Evolutionary conservation across 2,888 invertebrate genomes (phyloP), one percentile per base, ranked within the genome.

Genomic region (Torymus auratus): DNA sequence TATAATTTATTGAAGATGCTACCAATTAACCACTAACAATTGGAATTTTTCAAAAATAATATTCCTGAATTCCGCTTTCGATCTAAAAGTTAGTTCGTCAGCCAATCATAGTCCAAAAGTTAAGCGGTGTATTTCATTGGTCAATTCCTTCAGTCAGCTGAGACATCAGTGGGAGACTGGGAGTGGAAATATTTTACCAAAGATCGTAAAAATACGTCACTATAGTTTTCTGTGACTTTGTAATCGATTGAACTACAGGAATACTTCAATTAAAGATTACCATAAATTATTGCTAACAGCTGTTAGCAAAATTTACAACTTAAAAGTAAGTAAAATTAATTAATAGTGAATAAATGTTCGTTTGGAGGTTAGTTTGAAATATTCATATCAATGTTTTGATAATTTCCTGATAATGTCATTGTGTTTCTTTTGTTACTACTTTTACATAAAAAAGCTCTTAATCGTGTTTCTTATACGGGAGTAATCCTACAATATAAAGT

Each of bases 191-290:
- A 60, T 58, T 72, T 55, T 41, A 41, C 72, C 28, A 20, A 17
- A 15, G 68, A 61, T 61, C 60, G 13, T 69, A 58, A 67, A 69
- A 69, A 69, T 76, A 76, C 76, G 69, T 76, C 69, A 76, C 13
- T 69, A 58, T 28, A 76, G 62, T 76, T 67, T 74, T 58, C 52
- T 15, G 67, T 28, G 17, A 67, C 73, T 56, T 41, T 74, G 52
- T 52, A 17, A 75, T 61, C 62, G 55, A 69, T 41, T 12, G n/a
- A 28, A 65, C 58, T 50, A 58, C 13, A n/a, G 56, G 5, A 20
- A 56, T 56, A n/a, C 15, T 55, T 5, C 5, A 69, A 76, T 69
- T 61, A 62, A 55, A 52, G 11, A 28, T 52, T 58, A 53, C 23
- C 23, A 28, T 23, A 7, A 60, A 69, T 61, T 17, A 55, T 10